phyloP scores from a whole-genome alignment of 1,140 invertebrate species.

The Drosophila dunni region DNA sequence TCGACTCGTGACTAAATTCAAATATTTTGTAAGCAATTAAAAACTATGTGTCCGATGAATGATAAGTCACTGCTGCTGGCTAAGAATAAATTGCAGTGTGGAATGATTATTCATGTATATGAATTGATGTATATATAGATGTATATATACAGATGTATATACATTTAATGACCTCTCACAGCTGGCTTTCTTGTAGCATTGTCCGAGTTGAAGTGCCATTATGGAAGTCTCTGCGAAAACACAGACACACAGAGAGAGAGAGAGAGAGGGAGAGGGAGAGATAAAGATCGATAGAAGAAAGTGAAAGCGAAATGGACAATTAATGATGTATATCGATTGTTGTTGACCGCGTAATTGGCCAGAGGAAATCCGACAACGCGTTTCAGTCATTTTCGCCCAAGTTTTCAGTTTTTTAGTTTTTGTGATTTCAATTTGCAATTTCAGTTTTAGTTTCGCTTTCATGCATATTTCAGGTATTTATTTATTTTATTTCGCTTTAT shows the following conservation, averaged over 20 bases:
- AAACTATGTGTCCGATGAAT: too few species aligned
- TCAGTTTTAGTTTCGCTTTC: slow-evolving; percentile 1
- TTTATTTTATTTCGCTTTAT: slow-evolving; percentile 5
- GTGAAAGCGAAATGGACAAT: slow-evolving; percentile 56
- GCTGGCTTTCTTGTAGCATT: slow-evolving; percentile 33
- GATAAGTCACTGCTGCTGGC: too few species aligned
- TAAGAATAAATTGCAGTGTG: not conserved
- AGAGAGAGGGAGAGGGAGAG: slow-evolving; percentile 2
- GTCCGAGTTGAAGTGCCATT: slow-evolving; percentile 18
- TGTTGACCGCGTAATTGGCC: slow-evolving; percentile 31
- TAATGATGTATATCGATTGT: slow-evolving; percentile 46
- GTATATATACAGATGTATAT: not conserved
- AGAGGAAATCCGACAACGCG: slow-evolving; percentile 29
- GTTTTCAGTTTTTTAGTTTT: not conserved
- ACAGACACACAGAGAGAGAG: not conserved
- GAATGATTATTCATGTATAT: not conserved
- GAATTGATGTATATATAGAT: not conserved
- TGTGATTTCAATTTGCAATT: slow-evolving; percentile 6
- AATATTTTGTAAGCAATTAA: too few species aligned
- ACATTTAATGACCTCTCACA: not conserved
- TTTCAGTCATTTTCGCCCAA: slow-evolving; percentile 44
- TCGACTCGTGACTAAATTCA: too few species aligned
- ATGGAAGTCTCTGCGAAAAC: slow-evolving; percentile 18
- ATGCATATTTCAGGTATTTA: slow-evolving; percentile 6
- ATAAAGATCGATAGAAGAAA: slow-evolving; percentile 42